Percentiles rank a stretch among this genome's conserved stretches.
Conservation (phyloP, 2,888 invertebrate species). For the Encarsia formosa region DNA sequence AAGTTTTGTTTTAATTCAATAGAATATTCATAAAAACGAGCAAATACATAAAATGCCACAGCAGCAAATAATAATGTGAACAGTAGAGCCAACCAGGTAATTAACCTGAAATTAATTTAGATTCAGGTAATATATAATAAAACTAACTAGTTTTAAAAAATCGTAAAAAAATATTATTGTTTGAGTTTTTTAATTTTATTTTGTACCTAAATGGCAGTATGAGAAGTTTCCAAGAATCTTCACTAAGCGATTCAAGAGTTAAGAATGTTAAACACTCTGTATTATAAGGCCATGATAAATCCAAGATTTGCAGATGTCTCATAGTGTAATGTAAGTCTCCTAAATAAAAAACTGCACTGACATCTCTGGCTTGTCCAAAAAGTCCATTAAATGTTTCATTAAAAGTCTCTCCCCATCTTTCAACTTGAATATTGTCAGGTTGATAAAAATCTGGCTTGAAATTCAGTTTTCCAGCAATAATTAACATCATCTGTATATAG, state of each 20-base stretch:
- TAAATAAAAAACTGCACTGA: constrained; percentile 67
- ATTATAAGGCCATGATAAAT: constrained; percentile 74
- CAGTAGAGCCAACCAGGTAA: constrained; percentile 73
- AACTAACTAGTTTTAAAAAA: too few species aligned
- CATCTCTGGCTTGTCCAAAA: constrained; percentile 67
- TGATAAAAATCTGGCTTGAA: constrained; percentile 68
- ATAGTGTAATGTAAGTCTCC: constrained; percentile 75
- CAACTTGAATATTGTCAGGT: constrained; percentile 57
- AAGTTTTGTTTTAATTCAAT: constrained; percentile 18
- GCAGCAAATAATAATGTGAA: constrained; percentile 65
- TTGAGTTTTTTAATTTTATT: too few species aligned
- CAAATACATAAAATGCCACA: constrained; percentile 63
- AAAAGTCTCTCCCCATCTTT: constrained; percentile 66
- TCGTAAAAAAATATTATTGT: too few species aligned
- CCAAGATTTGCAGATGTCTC: constrained; percentile 64
- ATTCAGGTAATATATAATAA: too few species aligned
- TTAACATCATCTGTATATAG: constrained; percentile 66
- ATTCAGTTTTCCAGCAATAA: constrained; percentile 67
- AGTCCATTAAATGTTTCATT: constrained; percentile 70
- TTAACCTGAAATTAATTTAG: constrained; percentile 57
- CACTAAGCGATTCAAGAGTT: constrained; percentile 74
- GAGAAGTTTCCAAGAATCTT: constrained; percentile 81
- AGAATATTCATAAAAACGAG: constrained; percentile 56
- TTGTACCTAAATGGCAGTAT: constrained; percentile 71
- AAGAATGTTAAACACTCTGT: constrained; percentile 79